Percentiles rank a stretch among this genome's conserved stretches.
These are phyloP conservation scores for Peribatodes rhomboidaria DNA, from an alignment of 2,888 invertebrate species.

Conservation along the genomic window DNA sequence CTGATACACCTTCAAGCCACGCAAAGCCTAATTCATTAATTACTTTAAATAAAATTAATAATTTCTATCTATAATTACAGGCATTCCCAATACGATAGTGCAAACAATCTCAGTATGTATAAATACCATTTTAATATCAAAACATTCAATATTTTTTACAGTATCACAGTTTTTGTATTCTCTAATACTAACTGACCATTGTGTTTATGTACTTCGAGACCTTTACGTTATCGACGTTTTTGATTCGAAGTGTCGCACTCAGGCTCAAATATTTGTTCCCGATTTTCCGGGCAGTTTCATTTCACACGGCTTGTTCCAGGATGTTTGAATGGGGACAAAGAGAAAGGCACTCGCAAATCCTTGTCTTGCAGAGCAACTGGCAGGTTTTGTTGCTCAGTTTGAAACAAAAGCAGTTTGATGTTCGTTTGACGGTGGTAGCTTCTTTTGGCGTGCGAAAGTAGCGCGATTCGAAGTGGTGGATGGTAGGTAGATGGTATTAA, in stretches of 20 bases:
- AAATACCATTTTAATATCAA: no score
- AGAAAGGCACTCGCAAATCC: constrained; percentile 16
- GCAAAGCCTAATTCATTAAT: no score
- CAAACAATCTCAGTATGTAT: no score
- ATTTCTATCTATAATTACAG: no score
- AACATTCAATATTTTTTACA: no score
- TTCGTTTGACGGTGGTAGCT: neutral
- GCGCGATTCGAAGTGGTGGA: no score
- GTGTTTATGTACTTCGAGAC: neutral
- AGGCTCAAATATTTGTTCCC: constrained; percentile 14
- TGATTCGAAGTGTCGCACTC: neutral
- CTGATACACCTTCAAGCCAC: no score
- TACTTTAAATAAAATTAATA: no score
- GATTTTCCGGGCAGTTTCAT: neutral
- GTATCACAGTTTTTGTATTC: no score
- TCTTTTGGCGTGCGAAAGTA: constrained; percentile 2
- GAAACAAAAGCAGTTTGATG: constrained; percentile 14
- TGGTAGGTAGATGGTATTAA: neutral
- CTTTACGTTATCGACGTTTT: neutral
- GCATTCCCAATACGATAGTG: no score
- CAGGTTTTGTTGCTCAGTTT: constrained; percentile 28
- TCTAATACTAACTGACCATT: no score
- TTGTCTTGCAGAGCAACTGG: constrained; percentile 14
- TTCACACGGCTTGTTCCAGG: constrained; percentile 14
- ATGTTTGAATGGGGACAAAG: constrained; percentile 20